Evolutionary conservation across 1,140 invertebrate species (phyloP), one percentile per base, ranked within the genome.

Genomic region (Limonius californicus): DNA sequence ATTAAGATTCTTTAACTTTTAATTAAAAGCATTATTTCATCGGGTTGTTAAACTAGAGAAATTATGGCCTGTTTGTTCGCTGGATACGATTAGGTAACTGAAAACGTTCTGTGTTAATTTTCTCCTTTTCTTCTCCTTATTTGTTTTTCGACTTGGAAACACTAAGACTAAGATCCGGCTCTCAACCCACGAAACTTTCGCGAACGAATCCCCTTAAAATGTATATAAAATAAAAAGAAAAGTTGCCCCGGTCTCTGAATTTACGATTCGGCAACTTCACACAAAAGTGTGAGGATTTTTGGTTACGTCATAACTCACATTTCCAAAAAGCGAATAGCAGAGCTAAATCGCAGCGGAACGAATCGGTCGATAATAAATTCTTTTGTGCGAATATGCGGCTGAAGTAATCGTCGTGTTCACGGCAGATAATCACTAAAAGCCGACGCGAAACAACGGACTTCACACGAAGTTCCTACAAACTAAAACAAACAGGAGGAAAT

Each of bases 1-100:
- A 68, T 68, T 64, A 68, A 67, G 63, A 70, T 70, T 70, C 66
- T 70, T 68, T 63, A 64, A 68, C 66, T 70, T 70, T 68, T 68
- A 70, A 70, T 70, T 70, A 68, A 68, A 67, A 59, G 50, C 63
- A 63, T 69, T 69, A 67, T 67, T 69, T 67, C 61, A 62, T 63
- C 62, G 57, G 60, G 57, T 63, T 63, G 62, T 67, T 64, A 60
- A 67, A 67, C 9, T 58, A 54, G 50, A 61, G 57, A 62, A 63
- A 67, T 67, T 69, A 67, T 66, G 14, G 62, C 62, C 58, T 54
- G 62, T 61, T 63, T 66, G 64, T 66, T 63, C 53, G 4, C 39
- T 32, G 8, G 43, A 59, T 66, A 59, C 61, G 57, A 63, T 63
- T 66, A 66, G 61, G 59, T 62, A 58, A 65, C 45, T 65, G 60